Percentiles rank a stretch among this genome's conserved stretches.
Evolutionary conservation across 2,113 vertebrate genomes (phyloP).

Genomic region (Columba janthina): DNA sequence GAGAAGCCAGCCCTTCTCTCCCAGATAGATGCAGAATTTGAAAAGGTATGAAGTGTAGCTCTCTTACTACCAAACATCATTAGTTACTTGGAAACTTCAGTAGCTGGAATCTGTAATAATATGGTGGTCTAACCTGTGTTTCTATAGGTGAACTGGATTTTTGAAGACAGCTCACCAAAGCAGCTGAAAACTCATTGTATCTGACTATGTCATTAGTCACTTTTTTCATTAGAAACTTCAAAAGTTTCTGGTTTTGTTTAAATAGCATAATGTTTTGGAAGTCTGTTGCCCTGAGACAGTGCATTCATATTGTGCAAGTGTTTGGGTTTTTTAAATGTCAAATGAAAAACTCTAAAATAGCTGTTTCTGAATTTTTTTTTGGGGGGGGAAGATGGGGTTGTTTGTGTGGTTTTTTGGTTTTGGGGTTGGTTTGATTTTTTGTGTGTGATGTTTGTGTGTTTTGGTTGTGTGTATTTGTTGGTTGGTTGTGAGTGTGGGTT

Average conservation of each 20-base stretch:
- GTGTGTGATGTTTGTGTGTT: no score
- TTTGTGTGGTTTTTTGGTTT: no score
- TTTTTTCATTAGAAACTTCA: neutral
- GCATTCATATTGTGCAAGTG: accelerated
- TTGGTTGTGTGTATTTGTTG: no score
- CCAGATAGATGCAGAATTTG: conserved; percentile 96
- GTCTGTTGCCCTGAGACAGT: accelerated
- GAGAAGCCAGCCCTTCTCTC: conserved; percentile 95
- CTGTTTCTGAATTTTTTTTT: neutral
- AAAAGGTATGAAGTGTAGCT: conserved; percentile 83
- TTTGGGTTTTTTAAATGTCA: neutral
- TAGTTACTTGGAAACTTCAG: neutral
- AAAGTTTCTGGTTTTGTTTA: neutral
- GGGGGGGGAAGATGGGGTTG: no score
- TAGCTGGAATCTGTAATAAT: neutral
- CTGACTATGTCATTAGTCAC: neutral
- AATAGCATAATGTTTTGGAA: neutral
- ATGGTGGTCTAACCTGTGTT: neutral
- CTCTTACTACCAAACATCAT: neutral
- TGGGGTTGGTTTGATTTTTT: no score
- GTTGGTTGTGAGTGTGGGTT: no score
- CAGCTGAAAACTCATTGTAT: neutral
- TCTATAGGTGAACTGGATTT: neutral
- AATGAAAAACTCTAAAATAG: neutral
- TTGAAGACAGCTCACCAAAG: neutral